phyloP scores from a whole-genome alignment of 37 sponge, comb jelly and placozoan species.

The Cladorhizidae sp. region DNA sequence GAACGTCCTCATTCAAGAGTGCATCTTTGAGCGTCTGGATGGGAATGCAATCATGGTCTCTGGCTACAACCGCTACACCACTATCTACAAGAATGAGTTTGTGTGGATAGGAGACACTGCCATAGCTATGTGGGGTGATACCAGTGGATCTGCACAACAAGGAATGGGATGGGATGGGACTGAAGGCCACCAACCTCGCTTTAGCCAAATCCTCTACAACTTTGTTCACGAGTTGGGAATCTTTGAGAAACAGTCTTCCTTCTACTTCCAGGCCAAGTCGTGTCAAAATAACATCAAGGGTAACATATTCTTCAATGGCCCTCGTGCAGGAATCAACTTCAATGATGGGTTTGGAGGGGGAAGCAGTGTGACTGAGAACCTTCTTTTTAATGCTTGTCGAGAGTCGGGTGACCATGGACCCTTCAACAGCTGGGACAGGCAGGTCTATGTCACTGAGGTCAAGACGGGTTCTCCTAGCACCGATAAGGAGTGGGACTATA shows the following conservation, averaged over 20 bases:
- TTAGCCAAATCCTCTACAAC: slow-evolving; percentile 47
- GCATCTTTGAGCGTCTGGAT: slow-evolving; percentile 50
- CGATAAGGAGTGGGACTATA: slow-evolving; percentile 24
- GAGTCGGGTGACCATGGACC: slow-evolving; percentile 83
- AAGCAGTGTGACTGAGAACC: slow-evolving; percentile 41
- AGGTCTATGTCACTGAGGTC: slow-evolving; percentile 52
- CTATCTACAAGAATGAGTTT: slow-evolving; percentile 60
- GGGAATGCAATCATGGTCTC: slow-evolving; percentile 66
- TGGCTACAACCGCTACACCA: slow-evolving; percentile 47
- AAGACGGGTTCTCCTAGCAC: slow-evolving; percentile 42
- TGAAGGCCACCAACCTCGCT: slow-evolving; percentile 61
- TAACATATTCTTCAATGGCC: slow-evolving; percentile 85
- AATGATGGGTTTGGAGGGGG: slow-evolving; percentile 87
- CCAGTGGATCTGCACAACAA: slow-evolving; percentile 27
- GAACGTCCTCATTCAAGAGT: slow-evolving; percentile 14
- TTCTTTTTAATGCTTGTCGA: slow-evolving; percentile 70
- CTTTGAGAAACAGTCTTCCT: slow-evolving; percentile 62
- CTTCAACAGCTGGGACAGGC: slow-evolving; percentile 77
- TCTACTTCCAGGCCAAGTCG: slow-evolving; percentile 63
- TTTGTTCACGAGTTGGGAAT: slow-evolving; percentile 75
- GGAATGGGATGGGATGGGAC: slow-evolving; percentile 70
- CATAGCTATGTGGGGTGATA: slow-evolving; percentile 64
- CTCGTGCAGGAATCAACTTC: slow-evolving; percentile 83
- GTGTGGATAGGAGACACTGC: slow-evolving; percentile 69
- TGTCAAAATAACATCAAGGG: slow-evolving; percentile 57